Evolutionary conservation across 2,888 invertebrate species (phyloP).

Genomic region (Thereva nobilitata): DNA sequence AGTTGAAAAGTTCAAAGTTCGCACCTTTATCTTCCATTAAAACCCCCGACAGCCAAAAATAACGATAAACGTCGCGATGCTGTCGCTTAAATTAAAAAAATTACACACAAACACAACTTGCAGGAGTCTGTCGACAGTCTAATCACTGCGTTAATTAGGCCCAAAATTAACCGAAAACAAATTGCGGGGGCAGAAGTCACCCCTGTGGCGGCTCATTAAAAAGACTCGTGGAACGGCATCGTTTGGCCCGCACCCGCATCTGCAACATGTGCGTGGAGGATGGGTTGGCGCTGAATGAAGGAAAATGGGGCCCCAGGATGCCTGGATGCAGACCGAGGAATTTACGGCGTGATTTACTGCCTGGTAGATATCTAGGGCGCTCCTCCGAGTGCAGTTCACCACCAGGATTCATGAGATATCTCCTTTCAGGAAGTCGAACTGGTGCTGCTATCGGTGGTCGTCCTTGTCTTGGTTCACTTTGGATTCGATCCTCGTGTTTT

Average conservation of each 20-base stretch:
- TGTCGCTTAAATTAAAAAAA: conserved; percentile 23
- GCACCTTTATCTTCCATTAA: conserved; percentile 14
- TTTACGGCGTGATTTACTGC: conserved; percentile 38
- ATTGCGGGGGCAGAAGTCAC: conserved; percentile 35
- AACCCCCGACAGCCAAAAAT: conserved; percentile 35
- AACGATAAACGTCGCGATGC: conserved; percentile 32
- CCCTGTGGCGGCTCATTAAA: conserved; percentile 26
- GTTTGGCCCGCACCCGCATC: neutral
- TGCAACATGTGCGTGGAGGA: conserved; percentile 5
- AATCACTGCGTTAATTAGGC: conserved; percentile 41
- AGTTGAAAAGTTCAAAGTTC: conserved; percentile 30
- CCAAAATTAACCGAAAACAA: conserved; percentile 42
- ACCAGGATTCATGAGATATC: neutral
- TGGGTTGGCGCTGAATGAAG: conserved; percentile 6
- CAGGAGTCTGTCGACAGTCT: conserved; percentile 37
- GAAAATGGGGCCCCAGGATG: conserved; percentile 11
- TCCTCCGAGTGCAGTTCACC: neutral
- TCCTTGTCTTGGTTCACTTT: conserved; percentile 21
- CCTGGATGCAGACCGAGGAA: conserved; percentile 24
- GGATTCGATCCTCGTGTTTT: conserved; percentile 15
- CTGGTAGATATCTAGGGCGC: conserved; percentile 22
- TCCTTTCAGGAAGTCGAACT: neutral
- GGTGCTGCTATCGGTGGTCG: conserved; percentile 6
- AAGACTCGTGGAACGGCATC: neutral
- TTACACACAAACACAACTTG: conserved; percentile 28